Conservation (phyloP, 2,113 vertebrate genomes). For the Ptyas mucosa region DNA sequence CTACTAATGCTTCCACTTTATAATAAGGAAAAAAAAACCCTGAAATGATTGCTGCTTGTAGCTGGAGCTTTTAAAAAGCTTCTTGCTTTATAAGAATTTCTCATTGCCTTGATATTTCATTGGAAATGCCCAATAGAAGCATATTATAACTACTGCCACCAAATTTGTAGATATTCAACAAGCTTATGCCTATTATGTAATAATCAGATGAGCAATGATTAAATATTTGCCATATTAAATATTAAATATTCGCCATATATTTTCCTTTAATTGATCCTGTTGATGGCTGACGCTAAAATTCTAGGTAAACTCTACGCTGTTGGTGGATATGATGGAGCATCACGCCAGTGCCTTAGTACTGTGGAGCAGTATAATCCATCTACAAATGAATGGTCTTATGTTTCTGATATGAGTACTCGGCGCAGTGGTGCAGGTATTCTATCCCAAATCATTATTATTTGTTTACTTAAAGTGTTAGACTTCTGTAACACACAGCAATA, state of each 20-base stretch:
- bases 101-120: not conserved
- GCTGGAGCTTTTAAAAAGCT: not conserved
- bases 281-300: not conserved
- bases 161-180: not conserved
- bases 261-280: not conserved
- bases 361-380: conserved; percentile 92
- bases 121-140: not conserved
- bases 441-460: accelerated
- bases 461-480: not conserved
- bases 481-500: not conserved
- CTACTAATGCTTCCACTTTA: not conserved
- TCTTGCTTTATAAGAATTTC: not conserved
- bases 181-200: not conserved
- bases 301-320: conserved; percentile 92
- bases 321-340: conserved; percentile 91
- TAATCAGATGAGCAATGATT: not conserved
- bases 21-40: not conserved
- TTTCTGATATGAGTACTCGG: conserved; percentile 94
- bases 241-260: not conserved
- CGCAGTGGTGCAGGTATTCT: conserved; percentile 90
- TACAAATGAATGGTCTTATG: conserved; percentile 87
- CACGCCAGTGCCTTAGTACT: conserved; percentile 93
- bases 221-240: too few species aligned
- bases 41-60: not conserved
- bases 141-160: not conserved